Conservation (phyloP, 2,113 vertebrate genomes). For the Ceyx cyanopectus region DNA sequence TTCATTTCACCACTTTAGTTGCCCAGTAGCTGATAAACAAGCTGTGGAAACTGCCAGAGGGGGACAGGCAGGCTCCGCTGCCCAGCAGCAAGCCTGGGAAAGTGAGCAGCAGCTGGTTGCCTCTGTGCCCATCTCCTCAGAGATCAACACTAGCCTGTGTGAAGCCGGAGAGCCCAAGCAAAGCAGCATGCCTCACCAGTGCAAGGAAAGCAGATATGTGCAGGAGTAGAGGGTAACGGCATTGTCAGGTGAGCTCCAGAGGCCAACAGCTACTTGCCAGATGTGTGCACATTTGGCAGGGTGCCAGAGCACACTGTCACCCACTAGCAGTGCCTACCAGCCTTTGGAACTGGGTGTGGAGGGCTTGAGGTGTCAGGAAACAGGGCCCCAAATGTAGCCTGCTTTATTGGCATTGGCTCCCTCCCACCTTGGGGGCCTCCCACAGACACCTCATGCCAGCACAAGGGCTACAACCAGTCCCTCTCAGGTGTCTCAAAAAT, state of each 20-base stretch:
- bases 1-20: neutral
- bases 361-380: neutral
- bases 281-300: neutral
- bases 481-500: neutral
- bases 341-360: neutral
- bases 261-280: conserved; percentile 23
- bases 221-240: neutral
- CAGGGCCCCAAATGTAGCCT: neutral
- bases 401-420: rapidly evolving
- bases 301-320: neutral
- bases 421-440: neutral
- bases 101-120: neutral
- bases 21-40: neutral
- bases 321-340: neutral
- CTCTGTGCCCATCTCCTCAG: neutral
- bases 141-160: neutral
- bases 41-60: neutral
- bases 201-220: rapidly evolving
- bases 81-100: neutral
- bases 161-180: neutral
- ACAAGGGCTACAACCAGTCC: rapidly evolving
- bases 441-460: rapidly evolving
- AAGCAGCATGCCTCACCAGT: rapidly evolving
- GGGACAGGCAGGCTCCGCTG: neutral
- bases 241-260: neutral